Evolutionary conservation across 2,888 invertebrate genomes (phyloP).

Genomic region (Andricus curvator): DNA sequence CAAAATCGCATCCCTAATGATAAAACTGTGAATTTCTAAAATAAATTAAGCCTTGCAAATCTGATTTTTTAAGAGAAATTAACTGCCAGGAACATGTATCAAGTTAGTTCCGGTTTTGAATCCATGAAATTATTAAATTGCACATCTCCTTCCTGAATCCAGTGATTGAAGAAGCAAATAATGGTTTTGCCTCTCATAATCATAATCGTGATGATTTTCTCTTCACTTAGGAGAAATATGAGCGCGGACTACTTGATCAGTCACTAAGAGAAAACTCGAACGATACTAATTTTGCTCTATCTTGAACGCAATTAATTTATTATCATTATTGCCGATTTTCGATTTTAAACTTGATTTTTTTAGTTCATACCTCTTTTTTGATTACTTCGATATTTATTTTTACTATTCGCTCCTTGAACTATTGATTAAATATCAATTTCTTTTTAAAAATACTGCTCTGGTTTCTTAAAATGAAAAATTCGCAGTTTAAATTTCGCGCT

Average conservation of each 20-base stretch:
- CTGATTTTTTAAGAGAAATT: not conserved
- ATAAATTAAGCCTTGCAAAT: no score
- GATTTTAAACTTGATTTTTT: not conserved
- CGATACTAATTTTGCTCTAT: conserved; percentile 1
- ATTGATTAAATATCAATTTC: no score
- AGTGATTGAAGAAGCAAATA: conserved; percentile 21
- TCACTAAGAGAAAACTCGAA: conserved; percentile 25
- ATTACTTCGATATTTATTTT: no score
- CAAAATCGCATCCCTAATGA: no score
- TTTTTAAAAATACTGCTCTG: no score
- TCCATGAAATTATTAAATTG: conserved; percentile 28
- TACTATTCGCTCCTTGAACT: no score
- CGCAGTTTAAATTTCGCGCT: no score
- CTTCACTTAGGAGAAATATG: not conserved
- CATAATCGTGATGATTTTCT: conserved; percentile 20
- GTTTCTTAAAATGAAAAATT: no score
- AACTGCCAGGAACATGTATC: not conserved
- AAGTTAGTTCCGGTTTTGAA: not conserved
- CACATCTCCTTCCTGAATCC: conserved; percentile 6
- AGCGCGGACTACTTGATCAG: conserved; percentile 32
- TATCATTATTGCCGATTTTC: conserved; percentile 18
- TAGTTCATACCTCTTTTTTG: not conserved
- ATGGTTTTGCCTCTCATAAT: conserved; percentile 17
- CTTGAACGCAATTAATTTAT: not conserved
- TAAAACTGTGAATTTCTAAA: no score